Conservation (phyloP, 1,140 invertebrate genomes). For the Colletes gigas region DNA sequence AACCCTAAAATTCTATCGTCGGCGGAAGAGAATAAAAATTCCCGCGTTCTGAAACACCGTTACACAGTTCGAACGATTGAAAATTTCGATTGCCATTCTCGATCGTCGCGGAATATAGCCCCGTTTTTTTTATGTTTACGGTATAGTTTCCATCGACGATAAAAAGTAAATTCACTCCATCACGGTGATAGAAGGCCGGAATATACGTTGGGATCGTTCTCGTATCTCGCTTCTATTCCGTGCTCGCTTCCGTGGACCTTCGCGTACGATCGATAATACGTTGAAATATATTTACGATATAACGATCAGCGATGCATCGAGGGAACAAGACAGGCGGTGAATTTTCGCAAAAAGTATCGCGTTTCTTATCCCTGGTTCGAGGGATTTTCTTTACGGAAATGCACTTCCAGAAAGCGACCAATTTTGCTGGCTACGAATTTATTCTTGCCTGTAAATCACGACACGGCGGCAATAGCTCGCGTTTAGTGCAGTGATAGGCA, state of each 20-base stretch:
- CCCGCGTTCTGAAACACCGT: too few species aligned
- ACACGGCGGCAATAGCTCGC: not conserved
- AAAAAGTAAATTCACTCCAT: not conserved
- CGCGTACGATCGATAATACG: not conserved
- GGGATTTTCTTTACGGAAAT: not conserved
- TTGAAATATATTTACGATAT: conserved; percentile 20
- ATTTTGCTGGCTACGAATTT: not conserved
- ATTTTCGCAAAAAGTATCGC: conserved; percentile 1
- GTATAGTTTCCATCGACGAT: not conserved
- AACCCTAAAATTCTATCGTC: not conserved
- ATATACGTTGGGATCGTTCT: conserved; percentile 1
- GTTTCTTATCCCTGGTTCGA: not conserved
- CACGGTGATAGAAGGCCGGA: conserved; percentile 1
- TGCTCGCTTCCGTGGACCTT: not conserved
- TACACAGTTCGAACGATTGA: not conserved
- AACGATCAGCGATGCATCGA: not conserved
- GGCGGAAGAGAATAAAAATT: not conserved
- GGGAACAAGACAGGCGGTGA: not conserved
- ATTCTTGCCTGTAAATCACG: not conserved
- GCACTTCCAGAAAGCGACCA: not conserved
- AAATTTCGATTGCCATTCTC: not conserved
- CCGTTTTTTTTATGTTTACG: not conserved
- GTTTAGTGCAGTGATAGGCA: too few species aligned
- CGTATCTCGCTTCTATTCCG: not conserved
- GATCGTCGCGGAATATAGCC: not conserved